Evolutionary conservation across 2,797 vertebrate species (phyloP), one percentile per base, ranked within the genome.

Genomic region (Phalloptychus januarius): DNA sequence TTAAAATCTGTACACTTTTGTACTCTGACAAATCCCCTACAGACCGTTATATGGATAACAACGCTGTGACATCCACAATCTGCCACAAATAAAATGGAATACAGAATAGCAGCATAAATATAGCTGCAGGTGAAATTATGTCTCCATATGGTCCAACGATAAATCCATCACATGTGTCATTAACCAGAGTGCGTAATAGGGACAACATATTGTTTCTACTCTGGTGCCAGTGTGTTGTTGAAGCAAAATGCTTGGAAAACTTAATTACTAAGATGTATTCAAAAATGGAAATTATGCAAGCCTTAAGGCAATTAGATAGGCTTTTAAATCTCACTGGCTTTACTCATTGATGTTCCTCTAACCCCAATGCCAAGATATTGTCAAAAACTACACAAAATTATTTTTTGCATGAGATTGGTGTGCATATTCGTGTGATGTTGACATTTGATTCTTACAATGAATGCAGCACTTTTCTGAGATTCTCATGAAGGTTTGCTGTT

Each of bases 241-340:
- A 81, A 80, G 75, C 84, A 79, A 80, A 82, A 71, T 65, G 28
- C 15, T 65, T 78, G 76, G 78, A 76, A 81, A 90, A 79, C 74
- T 82, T 81, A 90, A 88, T 93, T 87, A 86, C 81, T 56, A 50
- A 79, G 83, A 83, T 82, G 84, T 86, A 87, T 87, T 87, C 54
- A 85, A 85, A 84, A 69, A 76, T 83, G 77, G 74, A 85, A 91
- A 90, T 88, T 84, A 87, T 79, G 50, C 72, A 76, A 75, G 77
- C 91, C 88, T 89, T 48, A 38, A 81, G 92, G 87, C 79, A 69
- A 77, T 77, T 79, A 81, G 25, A 12, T 72, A 58, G 69, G 28
- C 78, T 85, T 82, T 83, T 76, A 85, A 73, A 44, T 78, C 63
- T 81, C 38, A 73, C 75, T 81, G 77, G 75, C 86, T 90, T 83